phyloP scores from a whole-genome alignment of 1,140 invertebrate genomes.

The Chironomus tepperi region DNA sequence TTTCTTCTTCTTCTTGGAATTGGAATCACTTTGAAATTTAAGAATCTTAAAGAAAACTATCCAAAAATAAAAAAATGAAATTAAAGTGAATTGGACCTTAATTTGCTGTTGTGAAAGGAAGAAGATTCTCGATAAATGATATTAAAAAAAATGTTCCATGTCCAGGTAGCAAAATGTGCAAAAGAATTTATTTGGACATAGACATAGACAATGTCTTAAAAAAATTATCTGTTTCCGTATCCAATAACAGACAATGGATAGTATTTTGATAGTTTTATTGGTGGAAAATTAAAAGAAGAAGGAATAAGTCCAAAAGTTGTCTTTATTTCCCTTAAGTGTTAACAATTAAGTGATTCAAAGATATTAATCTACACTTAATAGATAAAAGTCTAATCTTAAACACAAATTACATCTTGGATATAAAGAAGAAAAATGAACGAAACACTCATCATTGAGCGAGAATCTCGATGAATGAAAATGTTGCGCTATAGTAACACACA shows the following conservation, averaged over 20 bases:
- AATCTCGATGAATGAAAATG: conserved; percentile 3
- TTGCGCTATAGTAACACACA: conserved; percentile 5
- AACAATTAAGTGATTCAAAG: neutral
- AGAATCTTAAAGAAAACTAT: neutral
- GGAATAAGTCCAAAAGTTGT: neutral
- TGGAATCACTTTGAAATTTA: neutral
- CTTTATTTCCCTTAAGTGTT: neutral
- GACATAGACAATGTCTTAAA: neutral
- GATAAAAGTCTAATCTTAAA: conserved; percentile 11
- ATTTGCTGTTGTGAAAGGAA: neutral
- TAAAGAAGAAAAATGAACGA: neutral
- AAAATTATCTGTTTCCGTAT: neutral
- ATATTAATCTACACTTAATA: neutral
- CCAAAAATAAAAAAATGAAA: too few relatives aligned
- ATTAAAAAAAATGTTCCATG: neutral
- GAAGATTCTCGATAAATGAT: neutral
- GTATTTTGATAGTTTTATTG: too few relatives aligned
- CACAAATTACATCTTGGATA: neutral
- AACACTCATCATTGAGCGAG: neutral
- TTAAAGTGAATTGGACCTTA: too few relatives aligned
- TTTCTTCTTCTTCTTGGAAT: neutral
- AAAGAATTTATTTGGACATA: neutral
- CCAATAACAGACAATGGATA: neutral
- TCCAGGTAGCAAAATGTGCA: neutral
- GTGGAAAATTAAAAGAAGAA: neutral